These are phyloP conservation scores for Iselma pallidipennis DNA, from an alignment of 2,888 invertebrate species.

Conservation along the genomic window DNA sequence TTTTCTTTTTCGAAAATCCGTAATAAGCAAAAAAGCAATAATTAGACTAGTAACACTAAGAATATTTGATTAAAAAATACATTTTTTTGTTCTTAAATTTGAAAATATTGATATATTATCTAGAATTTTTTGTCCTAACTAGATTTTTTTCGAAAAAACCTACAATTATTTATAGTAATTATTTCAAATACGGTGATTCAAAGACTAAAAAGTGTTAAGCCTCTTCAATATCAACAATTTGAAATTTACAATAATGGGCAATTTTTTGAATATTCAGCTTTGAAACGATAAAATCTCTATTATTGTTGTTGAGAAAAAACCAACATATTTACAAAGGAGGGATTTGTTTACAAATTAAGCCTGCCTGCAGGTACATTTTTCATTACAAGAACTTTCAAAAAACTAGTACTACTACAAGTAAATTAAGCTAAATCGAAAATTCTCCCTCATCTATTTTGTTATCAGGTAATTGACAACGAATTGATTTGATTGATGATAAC, in stretches of 20 bases:
- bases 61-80: constrained; percentile 28
- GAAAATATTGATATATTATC: constrained; percentile 34
- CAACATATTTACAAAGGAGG: constrained; percentile 53
- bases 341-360: constrained; percentile 42
- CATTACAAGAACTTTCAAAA: too few species aligned
- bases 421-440: constrained; percentile 24
- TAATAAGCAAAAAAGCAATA: background rate
- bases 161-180: constrained; percentile 34
- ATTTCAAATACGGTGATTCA: constrained; percentile 31
- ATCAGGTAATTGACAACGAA: constrained; percentile 41
- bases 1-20: too few species aligned
- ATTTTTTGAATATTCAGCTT: constrained; percentile 36
- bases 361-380: constrained; percentile 50
- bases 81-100: constrained; percentile 21
- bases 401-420: too few species aligned
- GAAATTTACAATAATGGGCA: constrained; percentile 46
- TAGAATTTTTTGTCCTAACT: constrained; percentile 35
- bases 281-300: constrained; percentile 52
- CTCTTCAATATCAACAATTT: constrained; percentile 40
- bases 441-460: constrained; percentile 25
- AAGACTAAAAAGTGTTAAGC: constrained; percentile 38
- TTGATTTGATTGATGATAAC: background rate
- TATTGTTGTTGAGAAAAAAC: constrained; percentile 41
- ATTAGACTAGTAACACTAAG: too few species aligned
- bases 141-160: constrained; percentile 37